These are phyloP conservation scores for Halictus rubicundus DNA, from an alignment of 1,140 invertebrate species.

Conservation along the genomic window DNA sequence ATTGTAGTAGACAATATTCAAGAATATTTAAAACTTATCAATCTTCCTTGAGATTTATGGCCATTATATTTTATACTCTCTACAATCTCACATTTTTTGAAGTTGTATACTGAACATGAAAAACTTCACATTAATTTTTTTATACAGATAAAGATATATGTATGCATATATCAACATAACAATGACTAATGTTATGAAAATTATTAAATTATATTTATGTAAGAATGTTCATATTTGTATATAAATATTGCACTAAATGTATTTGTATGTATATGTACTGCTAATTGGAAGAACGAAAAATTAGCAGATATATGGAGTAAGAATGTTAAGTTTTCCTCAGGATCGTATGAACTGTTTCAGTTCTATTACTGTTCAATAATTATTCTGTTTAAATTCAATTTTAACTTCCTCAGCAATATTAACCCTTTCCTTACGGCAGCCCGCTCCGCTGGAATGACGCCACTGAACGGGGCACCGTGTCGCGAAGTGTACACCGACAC, in stretches of 20 bases:
- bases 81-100: constrained; percentile 2
- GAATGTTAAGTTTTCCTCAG: no score
- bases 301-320: no score
- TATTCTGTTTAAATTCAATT: no score
- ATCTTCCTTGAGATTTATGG: neutral
- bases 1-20: neutral
- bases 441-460: no score
- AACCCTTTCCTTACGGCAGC: no score
- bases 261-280: neutral
- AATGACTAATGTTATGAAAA: constrained; percentile 11
- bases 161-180: constrained; percentile 1
- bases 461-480: no score
- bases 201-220: constrained; percentile 50
- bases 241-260: constrained; percentile 19
- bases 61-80: neutral
- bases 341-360: no score
- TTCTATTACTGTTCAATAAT: no score
- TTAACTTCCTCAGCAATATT: no score
- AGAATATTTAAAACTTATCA: neutral
- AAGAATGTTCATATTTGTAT: constrained; percentile 44
- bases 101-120: constrained; percentile 3
- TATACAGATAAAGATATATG: neutral
- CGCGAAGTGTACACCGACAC: no score
- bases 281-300: no score
- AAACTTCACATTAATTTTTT: constrained; percentile 9